These are phyloP conservation scores for Drosophila neocordata DNA, from an alignment of 1,140 invertebrate genomes.

Conservation along the genomic window DNA sequence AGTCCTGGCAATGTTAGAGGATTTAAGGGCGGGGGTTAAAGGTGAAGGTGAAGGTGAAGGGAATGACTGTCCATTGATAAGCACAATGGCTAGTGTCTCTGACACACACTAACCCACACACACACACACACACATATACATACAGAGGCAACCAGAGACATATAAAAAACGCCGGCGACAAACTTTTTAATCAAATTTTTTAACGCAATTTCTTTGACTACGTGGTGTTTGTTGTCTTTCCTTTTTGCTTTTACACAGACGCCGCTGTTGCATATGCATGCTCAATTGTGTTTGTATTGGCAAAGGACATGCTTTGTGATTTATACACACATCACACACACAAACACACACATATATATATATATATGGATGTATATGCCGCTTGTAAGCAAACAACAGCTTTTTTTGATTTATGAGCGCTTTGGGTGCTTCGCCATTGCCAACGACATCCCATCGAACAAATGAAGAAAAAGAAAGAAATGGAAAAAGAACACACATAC, in stretches of 20 bases:
- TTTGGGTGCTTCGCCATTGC: constrained; percentile 64
- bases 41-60: constrained; percentile 27
- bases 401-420: constrained; percentile 80
- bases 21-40: no score
- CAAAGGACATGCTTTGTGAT: constrained; percentile 81
- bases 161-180: constrained; percentile 53
- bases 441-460: constrained; percentile 24
- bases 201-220: constrained; percentile 65
- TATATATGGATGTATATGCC: constrained; percentile 16
- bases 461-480: constrained; percentile 13
- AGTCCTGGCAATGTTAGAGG: not conserved
- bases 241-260: constrained; percentile 12
- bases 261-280: constrained; percentile 75
- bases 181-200: constrained; percentile 82
- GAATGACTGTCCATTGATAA: constrained; percentile 75
- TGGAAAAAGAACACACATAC: constrained; percentile 23
- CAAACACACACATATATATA: constrained; percentile 27
- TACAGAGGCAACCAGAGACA: no score
- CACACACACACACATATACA: constrained; percentile 13
- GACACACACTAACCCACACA: constrained; percentile 47
- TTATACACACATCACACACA: constrained; percentile 75
- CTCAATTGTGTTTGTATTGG: constrained; percentile 81
- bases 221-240: constrained; percentile 40
- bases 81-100: constrained; percentile 69
- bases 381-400: constrained; percentile 58